Conservation (phyloP, 1,140 invertebrate genomes). For the Ceratina calcarata region DNA sequence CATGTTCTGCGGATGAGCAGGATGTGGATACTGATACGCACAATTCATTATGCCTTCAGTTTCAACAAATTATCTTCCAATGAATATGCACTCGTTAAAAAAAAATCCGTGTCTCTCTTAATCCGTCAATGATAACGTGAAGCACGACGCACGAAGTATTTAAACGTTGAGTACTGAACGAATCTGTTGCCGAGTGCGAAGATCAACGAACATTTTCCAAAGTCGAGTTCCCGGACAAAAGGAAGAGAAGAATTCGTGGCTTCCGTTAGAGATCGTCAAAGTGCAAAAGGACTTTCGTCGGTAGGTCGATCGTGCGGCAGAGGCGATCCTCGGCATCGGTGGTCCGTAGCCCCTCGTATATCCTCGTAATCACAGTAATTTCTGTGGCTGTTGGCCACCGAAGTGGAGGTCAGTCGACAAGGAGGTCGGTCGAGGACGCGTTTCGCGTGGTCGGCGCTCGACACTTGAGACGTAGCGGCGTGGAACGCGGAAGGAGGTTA, state of each 20-base stretch:
- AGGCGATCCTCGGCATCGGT: constrained; percentile 36
- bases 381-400: constrained; percentile 46
- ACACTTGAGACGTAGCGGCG: constrained; percentile 16
- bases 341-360: constrained; percentile 56
- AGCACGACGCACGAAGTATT: not conserved
- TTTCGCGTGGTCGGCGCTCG: constrained; percentile 24
- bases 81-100: not conserved
- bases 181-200: not conserved
- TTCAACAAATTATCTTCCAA: not conserved
- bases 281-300: constrained; percentile 18
- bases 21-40: constrained; percentile 78
- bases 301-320: constrained; percentile 30
- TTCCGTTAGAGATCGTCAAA: constrained; percentile 33
- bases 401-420: constrained; percentile 52
- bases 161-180: not conserved
- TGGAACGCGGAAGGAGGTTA: constrained; percentile 52
- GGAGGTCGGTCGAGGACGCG: constrained; percentile 59
- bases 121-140: not conserved
- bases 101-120: not conserved
- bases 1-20: constrained; percentile 75
- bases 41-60: constrained; percentile 74
- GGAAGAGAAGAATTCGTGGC: not conserved
- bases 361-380: constrained; percentile 65
- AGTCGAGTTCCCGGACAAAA: not conserved
- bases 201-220: constrained; percentile 6